Conservation (phyloP, 2,797 vertebrate species). For the Chrysocyon brachyurus region DNA sequence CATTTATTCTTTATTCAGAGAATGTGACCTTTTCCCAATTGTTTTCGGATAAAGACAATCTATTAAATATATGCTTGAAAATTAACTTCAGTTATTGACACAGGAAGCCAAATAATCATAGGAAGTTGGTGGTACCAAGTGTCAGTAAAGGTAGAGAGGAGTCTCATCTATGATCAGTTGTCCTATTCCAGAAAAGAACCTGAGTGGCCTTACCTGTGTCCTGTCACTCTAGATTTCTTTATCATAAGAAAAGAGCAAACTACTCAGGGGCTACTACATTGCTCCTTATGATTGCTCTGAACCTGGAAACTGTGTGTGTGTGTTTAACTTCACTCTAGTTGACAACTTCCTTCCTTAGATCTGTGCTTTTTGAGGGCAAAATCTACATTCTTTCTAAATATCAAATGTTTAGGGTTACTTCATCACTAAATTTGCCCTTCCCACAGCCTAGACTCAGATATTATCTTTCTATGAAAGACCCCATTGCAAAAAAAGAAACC, state of each 20-base stretch:
- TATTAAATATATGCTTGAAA: background rate
- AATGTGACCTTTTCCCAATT: background rate
- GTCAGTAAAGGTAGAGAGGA: background rate
- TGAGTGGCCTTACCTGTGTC: background rate
- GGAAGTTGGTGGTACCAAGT: background rate
- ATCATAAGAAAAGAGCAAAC: background rate
- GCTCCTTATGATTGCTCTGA: background rate
- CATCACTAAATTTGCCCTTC: background rate
- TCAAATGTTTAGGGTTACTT: background rate
- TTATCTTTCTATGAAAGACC: background rate
- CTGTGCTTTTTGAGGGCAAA: background rate
- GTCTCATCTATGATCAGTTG: background rate
- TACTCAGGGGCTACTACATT: accelerated
- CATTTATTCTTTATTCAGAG: background rate
- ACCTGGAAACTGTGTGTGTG: background rate
- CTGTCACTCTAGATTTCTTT: background rate
- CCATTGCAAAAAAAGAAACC: background rate
- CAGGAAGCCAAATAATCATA: background rate
- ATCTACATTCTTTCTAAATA: background rate
- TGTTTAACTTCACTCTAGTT: background rate
- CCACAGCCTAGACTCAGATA: background rate
- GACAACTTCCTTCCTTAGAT: background rate
- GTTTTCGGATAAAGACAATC: background rate
- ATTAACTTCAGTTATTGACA: background rate
- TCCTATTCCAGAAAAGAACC: background rate